Conservation (phyloP, 2,888 invertebrate genomes). For the Orthosia gracilis region DNA sequence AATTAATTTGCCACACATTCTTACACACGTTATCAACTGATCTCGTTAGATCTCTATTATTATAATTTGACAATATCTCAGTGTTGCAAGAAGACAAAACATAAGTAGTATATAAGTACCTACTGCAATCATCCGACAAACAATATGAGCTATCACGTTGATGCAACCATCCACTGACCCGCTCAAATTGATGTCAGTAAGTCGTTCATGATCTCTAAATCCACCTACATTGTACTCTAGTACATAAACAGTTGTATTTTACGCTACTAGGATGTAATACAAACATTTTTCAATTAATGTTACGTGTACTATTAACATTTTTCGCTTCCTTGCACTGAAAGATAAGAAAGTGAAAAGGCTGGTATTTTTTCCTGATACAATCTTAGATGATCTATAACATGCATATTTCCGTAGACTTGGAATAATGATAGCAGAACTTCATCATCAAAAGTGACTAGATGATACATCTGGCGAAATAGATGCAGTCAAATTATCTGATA, state of each 20-base stretch:
- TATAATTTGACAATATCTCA: constrained; percentile 31
- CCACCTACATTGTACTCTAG: not conserved
- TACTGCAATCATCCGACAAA: constrained; percentile 33
- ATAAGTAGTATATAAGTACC: constrained; percentile 11
- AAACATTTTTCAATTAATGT: constrained; percentile 57
- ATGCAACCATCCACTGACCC: constrained; percentile 52
- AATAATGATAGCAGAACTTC: not conserved
- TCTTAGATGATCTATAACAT: constrained; percentile 18
- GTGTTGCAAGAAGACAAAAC: constrained; percentile 33
- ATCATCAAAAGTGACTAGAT: not conserved
- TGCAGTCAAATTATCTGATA: not conserved
- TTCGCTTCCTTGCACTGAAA: constrained; percentile 47
- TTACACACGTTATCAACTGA: not conserved
- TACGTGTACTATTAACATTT: constrained; percentile 24
- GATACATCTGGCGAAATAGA: not conserved
- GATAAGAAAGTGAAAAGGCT: constrained; percentile 52
- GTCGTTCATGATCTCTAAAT: constrained; percentile 7
- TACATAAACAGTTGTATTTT: constrained; percentile 16
- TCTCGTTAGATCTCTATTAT: constrained; percentile 3
- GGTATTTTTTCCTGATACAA: constrained; percentile 37
- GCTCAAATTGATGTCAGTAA: constrained; percentile 30
- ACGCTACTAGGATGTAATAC: constrained; percentile 22
- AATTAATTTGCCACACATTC: constrained; percentile 1
- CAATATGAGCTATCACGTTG: constrained; percentile 50
- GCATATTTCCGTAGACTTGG: constrained; percentile 20